Evolutionary conservation across 2,888 invertebrate genomes (phyloP).

Genomic region (Amaurobius ferox): DNA sequence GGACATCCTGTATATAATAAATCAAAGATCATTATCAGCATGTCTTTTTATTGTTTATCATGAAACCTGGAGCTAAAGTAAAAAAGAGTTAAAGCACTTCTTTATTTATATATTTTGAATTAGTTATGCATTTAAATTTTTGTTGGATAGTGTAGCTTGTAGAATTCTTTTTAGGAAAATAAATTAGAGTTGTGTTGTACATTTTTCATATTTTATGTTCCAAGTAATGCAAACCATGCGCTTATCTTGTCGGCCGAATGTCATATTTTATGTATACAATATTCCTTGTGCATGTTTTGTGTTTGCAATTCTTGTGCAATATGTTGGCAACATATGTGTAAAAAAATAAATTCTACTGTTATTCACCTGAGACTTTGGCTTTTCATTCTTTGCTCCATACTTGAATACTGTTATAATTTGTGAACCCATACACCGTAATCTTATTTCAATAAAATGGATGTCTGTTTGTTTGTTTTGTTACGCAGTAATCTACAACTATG

Average conservation of each 20-base stretch:
- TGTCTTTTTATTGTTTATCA: neutral
- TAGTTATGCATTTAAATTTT: neutral
- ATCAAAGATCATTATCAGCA: too few species aligned
- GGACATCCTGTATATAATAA: too few species aligned
- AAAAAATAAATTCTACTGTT: conserved; percentile 61
- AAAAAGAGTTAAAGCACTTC: neutral
- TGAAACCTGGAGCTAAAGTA: neutral
- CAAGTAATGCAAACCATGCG: neutral
- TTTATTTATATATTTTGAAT: conserved; percentile 9
- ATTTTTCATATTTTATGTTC: neutral
- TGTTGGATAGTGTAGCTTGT: neutral
- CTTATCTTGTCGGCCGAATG: conserved; percentile 35
- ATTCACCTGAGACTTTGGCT: conserved; percentile 1
- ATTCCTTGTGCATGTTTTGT: conserved; percentile 51
- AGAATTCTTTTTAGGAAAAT: conserved; percentile 7
- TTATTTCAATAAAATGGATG: too few species aligned
- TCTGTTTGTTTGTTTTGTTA: too few species aligned
- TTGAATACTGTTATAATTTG: too few species aligned
- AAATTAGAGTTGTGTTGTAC: conserved; percentile 1
- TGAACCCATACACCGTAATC: too few species aligned
- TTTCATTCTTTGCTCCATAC: too few species aligned
- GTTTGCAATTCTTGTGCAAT: conserved; percentile 61
- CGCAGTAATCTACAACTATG: too few species aligned
- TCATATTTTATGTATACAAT: conserved; percentile 37
- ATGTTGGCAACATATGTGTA: conserved; percentile 64